phyloP scores from a whole-genome alignment of 1,140 invertebrate species.

The Dendrolimus kikuchii region DNA sequence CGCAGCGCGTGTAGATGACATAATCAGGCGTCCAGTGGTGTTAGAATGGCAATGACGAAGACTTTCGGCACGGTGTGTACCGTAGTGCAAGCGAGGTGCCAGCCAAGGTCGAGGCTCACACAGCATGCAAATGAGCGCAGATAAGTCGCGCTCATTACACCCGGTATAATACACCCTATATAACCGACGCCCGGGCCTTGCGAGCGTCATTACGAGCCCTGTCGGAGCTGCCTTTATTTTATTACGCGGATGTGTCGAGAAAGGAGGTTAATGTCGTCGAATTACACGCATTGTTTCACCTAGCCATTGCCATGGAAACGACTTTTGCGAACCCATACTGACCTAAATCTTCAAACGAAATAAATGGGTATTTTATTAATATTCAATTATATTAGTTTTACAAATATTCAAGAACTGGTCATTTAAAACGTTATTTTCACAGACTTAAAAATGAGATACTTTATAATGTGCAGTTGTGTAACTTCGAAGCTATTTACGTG shows the following conservation, averaged over 20 bases:
- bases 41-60: slow-evolving; percentile 16
- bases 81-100: slow-evolving; percentile 43
- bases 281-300: slow-evolving; percentile 58
- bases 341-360: no score
- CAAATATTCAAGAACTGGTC: no score
- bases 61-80: slow-evolving; percentile 29
- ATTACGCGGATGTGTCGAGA: slow-evolving; percentile 51
- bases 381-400: no score
- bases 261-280: slow-evolving; percentile 59
- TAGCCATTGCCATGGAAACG: slow-evolving; percentile 39
- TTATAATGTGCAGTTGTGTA: slow-evolving; percentile 20
- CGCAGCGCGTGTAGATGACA: slow-evolving; percentile 10
- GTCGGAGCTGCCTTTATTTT: slow-evolving; percentile 52
- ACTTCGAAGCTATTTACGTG: slow-evolving; percentile 61
- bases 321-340: slow-evolving; percentile 12
- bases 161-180: slow-evolving; percentile 13
- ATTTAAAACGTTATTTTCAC: no score
- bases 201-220: slow-evolving; percentile 38
- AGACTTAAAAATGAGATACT: not conserved
- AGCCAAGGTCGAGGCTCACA: slow-evolving; percentile 55
- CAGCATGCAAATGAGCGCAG: slow-evolving; percentile 60
- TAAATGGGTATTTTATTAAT: no score
- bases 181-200: slow-evolving; percentile 38
- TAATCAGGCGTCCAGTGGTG: slow-evolving; percentile 9
- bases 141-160: slow-evolving; percentile 60